Percentiles rank a stretch among this genome's conserved stretches.
phyloP scores from a whole-genome alignment of 1,140 invertebrate genomes.

The Trypoxylus dichotomus region DNA sequence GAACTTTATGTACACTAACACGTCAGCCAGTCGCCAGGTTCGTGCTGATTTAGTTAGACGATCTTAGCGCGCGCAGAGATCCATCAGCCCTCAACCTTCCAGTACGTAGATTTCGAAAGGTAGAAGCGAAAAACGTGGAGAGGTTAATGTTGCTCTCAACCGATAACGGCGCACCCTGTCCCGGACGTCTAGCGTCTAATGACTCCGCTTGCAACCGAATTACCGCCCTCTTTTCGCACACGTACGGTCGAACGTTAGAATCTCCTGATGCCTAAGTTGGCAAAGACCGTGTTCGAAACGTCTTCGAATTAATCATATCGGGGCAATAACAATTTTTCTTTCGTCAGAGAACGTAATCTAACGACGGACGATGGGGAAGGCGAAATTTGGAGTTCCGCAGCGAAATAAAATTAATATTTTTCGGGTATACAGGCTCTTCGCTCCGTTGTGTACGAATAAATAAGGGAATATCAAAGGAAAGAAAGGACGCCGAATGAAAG shows the following conservation, averaged over 20 bases:
- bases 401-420: too few species aligned
- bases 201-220: conserved; percentile 27
- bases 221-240: conserved; percentile 30
- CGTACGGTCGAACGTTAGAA: too few species aligned
- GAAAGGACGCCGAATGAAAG: too few species aligned
- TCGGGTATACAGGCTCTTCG: too few species aligned
- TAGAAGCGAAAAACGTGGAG: neutral
- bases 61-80: neutral
- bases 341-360: neutral
- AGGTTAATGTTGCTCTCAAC: conserved; percentile 33
- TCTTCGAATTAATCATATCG: neutral
- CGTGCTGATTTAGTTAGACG: neutral
- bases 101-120: neutral
- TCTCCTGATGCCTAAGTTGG: too few species aligned
- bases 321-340: conserved; percentile 4
- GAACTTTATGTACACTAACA: conserved; percentile 23
- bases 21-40: neutral
- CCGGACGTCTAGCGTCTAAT: conserved; percentile 32
- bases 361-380: too few species aligned
- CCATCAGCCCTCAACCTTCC: too few species aligned
- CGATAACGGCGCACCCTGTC: conserved; percentile 28
- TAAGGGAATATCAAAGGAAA: too few species aligned
- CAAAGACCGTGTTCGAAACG: neutral
- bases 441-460: too few species aligned
- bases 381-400: too few species aligned